A percentile compares a stretch with the other conserved stretches of the same genome.
Evolutionary conservation across 2,113 vertebrate genomes (phyloP).

Genomic region (Platycercus adscitus): DNA sequence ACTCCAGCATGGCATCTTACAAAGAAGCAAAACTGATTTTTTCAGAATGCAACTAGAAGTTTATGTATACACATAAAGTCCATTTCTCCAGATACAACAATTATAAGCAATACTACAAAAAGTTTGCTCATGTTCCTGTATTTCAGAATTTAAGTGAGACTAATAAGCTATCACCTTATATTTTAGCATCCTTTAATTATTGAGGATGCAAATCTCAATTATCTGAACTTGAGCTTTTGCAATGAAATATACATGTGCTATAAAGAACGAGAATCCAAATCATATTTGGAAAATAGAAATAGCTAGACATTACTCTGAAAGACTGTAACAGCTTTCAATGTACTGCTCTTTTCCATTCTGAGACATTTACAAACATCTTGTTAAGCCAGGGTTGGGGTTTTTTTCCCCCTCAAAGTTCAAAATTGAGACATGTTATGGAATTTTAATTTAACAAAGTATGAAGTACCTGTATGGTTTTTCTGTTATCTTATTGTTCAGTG

Average conservation of each 20-base stretch:
- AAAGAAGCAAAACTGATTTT: neutral
- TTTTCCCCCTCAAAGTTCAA: neutral
- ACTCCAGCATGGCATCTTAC: neutral
- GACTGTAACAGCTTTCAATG: neutral
- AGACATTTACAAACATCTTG: slow-evolving; percentile 27
- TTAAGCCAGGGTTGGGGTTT: neutral
- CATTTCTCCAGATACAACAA: neutral
- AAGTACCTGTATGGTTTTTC: neutral
- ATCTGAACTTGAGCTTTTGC: neutral
- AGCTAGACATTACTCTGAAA: neutral
- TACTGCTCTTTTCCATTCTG: neutral
- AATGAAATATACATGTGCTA: neutral
- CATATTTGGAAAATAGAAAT: neutral
- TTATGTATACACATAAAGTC: neutral
- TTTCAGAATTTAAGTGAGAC: slow-evolving; percentile 25
- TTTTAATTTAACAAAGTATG: neutral
- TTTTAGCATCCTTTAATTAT: slow-evolving; percentile 4
- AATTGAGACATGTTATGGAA: neutral
- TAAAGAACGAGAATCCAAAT: neutral
- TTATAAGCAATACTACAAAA: neutral
- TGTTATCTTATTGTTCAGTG: neutral
- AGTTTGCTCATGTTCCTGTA: neutral
- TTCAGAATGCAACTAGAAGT: neutral
- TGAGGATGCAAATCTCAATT: slow-evolving; percentile 4
- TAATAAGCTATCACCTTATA: neutral